A percentile compares a stretch with the other conserved stretches of the same genome.
phyloP scores from a whole-genome alignment of 2,797 vertebrate species.

The Agapornis canus region DNA sequence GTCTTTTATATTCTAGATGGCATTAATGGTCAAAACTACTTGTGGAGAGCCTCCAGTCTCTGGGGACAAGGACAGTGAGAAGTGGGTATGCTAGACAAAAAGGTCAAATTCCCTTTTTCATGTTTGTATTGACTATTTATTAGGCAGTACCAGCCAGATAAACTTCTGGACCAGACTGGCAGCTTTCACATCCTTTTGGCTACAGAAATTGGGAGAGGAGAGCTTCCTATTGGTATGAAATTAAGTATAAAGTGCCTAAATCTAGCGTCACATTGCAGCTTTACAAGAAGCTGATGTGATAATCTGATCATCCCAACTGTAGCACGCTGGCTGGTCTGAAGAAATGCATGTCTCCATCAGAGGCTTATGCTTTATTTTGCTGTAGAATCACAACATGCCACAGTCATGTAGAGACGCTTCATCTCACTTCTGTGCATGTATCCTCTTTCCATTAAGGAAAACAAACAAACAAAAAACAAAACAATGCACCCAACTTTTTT shows the following conservation, averaged over 20 bases:
- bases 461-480: background rate
- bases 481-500: background rate
- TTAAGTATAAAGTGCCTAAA: background rate
- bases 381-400: background rate
- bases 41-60: background rate
- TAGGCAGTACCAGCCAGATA: background rate
- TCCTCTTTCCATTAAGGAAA: background rate
- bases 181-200: background rate
- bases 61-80: background rate
- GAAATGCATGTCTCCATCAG: background rate
- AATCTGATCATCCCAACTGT: background rate
- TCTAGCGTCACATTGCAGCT: background rate
- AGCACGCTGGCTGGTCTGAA: background rate
- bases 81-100: background rate
- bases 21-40: background rate
- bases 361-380: background rate
- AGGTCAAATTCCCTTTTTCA: background rate
- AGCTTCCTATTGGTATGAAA: background rate
- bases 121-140: background rate
- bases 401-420: background rate
- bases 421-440: background rate
- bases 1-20: background rate
- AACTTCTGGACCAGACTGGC: background rate
- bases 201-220: background rate
- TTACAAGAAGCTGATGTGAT: background rate